Conservation (phyloP, 2,113 vertebrate genomes). For the Lichenostomus cassidix region DNA sequence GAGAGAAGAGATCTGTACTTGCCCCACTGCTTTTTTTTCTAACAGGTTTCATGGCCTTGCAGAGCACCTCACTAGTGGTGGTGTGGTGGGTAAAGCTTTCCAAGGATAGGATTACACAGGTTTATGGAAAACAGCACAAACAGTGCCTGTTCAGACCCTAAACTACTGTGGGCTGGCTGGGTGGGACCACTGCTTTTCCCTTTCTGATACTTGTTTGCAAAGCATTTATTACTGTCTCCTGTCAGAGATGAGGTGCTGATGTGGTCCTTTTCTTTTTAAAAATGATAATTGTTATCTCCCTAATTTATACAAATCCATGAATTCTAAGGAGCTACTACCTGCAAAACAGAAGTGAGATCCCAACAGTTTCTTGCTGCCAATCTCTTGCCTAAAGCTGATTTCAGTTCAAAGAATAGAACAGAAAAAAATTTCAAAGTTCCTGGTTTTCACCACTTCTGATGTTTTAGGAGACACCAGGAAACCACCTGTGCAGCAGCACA, state of each 20-base stretch:
- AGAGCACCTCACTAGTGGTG: rapidly evolving
- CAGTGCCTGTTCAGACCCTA: not conserved
- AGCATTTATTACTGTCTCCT: not conserved
- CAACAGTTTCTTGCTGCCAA: not conserved
- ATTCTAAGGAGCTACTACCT: not conserved
- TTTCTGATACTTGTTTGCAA: not conserved
- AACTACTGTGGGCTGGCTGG: not conserved
- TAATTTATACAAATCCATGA: not conserved
- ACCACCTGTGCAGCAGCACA: not conserved
- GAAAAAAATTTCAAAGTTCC: not conserved
- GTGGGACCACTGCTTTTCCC: not conserved
- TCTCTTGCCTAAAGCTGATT: not conserved
- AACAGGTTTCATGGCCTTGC: not conserved
- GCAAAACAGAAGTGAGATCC: not conserved
- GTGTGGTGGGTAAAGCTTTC: not conserved
- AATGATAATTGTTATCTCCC: not conserved
- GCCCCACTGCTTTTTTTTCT: not conserved
- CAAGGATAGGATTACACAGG: not conserved
- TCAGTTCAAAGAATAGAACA: not conserved
- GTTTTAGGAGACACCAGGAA: not conserved
- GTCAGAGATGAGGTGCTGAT: not conserved
- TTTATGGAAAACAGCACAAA: not conserved
- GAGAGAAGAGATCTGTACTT: not conserved
- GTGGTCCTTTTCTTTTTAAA: not conserved
- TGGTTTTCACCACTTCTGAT: not conserved